Base-by-base conservation (phyloP, 2,797 vertebrate genomes). In the Acanthopagrus latus region DNA sequence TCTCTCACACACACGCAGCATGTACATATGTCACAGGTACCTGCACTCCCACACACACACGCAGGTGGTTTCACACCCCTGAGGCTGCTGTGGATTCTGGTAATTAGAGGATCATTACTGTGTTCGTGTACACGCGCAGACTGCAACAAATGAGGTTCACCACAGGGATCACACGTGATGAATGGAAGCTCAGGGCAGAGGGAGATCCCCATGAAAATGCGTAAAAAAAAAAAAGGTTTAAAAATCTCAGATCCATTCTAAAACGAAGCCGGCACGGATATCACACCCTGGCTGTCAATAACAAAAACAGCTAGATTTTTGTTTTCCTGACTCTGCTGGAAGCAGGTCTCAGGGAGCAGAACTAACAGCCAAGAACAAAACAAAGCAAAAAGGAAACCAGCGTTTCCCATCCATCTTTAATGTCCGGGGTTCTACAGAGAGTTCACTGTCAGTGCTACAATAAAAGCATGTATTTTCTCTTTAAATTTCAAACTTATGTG, bases 21-120 rank as follows among this genome's bases (percentile, higher is more conserved):
- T 80, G 82, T 54, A 51, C 71, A 81, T 75, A 65, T 83, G 87
- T 87, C 80, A 70, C 80, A 58, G 43, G 27, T 83, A 80, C 69
- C 43, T 23, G 33, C 64, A 7, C 64, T 44, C 63, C 58, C 72
- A 64, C 60, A 57, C 27, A 27, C 18, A 70, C 1, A n/a, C 64
- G 68, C 89, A 89, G 86, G 88, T 92, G 86, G 76, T 67, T 85
- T 67, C 80, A 76, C 70, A 70, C 76, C 88, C 80, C 81, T 1
- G 9, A 65, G 74, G 86, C 74, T 57, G 70, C 66, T 71, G 81
- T 65, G 79, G 56, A 80, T 71, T 62, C 81, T 71, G 59, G 60
- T 87, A 86, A 93, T 93, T 92, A 92, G 80, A 0, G 20, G 68
- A 85, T 93, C 85, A 88, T 93, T 91, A 90, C 69, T 41, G 51